These are phyloP conservation scores for Sinosuthora webbiana DNA, from an alignment of 2,113 vertebrate species.

Conservation along the genomic window DNA sequence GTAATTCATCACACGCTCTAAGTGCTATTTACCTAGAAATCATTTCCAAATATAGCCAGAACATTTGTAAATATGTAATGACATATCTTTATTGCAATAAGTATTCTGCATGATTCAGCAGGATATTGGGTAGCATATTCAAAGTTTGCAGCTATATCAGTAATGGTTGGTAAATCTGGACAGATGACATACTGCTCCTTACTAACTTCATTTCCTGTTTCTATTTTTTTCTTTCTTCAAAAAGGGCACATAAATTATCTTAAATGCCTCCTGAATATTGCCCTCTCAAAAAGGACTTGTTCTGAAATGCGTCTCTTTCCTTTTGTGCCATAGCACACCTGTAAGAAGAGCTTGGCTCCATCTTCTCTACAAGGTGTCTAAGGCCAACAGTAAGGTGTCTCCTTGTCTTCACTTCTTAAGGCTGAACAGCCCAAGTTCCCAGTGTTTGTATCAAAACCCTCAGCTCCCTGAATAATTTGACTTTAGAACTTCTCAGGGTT, in stretches of 20 bases:
- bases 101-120: background rate
- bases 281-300: background rate
- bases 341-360: background rate
- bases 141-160: background rate
- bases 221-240: background rate
- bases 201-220: background rate
- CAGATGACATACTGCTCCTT: background rate
- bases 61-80: slow-evolving; percentile 7
- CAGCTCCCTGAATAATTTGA: background rate
- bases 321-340: background rate
- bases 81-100: background rate
- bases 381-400: background rate
- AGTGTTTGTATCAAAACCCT: background rate
- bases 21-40: slow-evolving; percentile 16
- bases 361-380: background rate
- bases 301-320: background rate
- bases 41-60: background rate
- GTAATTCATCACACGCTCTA: background rate
- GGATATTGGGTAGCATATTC: background rate
- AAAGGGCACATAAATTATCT: background rate
- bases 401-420: background rate
- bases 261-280: background rate
- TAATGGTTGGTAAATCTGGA: background rate
- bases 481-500: slow-evolving; percentile 1
- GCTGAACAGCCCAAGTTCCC: background rate